These are phyloP conservation scores for Phymatocera aterrima DNA, from an alignment of 2,888 invertebrate genomes.

Conservation along the genomic window DNA sequence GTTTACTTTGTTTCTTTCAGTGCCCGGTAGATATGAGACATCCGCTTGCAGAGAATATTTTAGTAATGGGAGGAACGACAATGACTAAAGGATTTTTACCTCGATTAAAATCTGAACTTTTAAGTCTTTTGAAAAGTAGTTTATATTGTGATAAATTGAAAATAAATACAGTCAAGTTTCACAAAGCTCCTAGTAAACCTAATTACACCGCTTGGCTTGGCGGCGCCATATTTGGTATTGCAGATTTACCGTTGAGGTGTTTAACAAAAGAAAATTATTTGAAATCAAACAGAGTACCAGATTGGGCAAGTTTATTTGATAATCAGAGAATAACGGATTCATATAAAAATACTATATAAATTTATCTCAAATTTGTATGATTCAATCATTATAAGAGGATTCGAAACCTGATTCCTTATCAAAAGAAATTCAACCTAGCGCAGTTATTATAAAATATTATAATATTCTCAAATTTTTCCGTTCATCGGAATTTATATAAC, in stretches of 20 bases:
- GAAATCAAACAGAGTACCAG: slow-evolving; percentile 83
- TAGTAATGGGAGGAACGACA: slow-evolving; percentile 91
- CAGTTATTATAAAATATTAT: background rate
- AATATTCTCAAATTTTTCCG: background rate
- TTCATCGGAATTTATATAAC: no score
- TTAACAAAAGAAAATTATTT: slow-evolving; percentile 86
- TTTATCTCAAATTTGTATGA: background rate
- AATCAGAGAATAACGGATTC: slow-evolving; percentile 67
- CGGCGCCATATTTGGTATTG: slow-evolving; percentile 86
- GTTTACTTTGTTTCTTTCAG: slow-evolving; percentile 70
- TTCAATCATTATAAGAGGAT: background rate
- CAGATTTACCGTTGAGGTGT: slow-evolving; percentile 83
- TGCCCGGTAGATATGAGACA: slow-evolving; percentile 90
- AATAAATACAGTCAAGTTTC: slow-evolving; percentile 86
- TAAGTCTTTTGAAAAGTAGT: slow-evolving; percentile 79
- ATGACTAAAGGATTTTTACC: slow-evolving; percentile 90
- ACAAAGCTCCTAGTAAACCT: slow-evolving; percentile 85
- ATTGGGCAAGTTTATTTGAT: slow-evolving; percentile 86
- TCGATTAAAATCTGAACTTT: slow-evolving; percentile 87
- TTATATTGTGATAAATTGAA: slow-evolving; percentile 81
- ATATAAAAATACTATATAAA: slow-evolving; percentile 10
- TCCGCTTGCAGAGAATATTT: slow-evolving; percentile 87
- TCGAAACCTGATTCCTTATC: background rate
- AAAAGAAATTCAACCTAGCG: background rate
- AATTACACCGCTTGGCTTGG: slow-evolving; percentile 94